Conservation (phyloP, 2,113 vertebrate species). For the Pipa parva region DNA sequence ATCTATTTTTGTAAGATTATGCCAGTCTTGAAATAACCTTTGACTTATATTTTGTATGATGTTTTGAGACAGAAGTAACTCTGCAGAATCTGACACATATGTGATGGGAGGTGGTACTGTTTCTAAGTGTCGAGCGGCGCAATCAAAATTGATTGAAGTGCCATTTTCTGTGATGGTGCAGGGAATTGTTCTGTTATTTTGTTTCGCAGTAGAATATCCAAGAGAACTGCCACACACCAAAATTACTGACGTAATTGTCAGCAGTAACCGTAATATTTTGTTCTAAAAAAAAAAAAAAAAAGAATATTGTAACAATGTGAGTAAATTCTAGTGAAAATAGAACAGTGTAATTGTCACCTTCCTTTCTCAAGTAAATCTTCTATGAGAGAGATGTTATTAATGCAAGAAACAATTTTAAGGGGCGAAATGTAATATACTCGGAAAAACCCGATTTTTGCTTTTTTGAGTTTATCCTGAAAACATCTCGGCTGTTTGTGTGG, state of each 20-base stretch:
- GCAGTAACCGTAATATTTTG: constrained; percentile 30
- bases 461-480: too few species aligned
- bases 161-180: constrained; percentile 52
- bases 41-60: constrained; percentile 51
- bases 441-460: too few species aligned
- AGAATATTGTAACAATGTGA: too few species aligned
- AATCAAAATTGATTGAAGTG: constrained; percentile 52
- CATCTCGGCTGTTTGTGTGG: too few species aligned
- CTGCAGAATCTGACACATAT: constrained; percentile 50
- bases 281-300: constrained; percentile 41
- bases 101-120: constrained; percentile 54
- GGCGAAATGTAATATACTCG: too few species aligned
- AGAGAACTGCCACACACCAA: constrained; percentile 43
- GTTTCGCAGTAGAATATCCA: constrained; percentile 11
- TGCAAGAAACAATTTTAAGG: too few species aligned
- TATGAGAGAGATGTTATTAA: too few species aligned
- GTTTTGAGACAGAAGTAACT: constrained; percentile 62
- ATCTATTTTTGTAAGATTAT: constrained; percentile 56
- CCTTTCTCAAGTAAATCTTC: too few species aligned
- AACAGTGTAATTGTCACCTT: too few species aligned
- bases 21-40: constrained; percentile 48
- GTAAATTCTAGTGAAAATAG: too few species aligned
- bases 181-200: constrained; percentile 53
- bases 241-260: constrained; percentile 11
- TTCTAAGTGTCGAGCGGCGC: constrained; percentile 46